Evolutionary conservation across 2,888 invertebrate species (phyloP).

Genomic region (Magallana nippona): DNA sequence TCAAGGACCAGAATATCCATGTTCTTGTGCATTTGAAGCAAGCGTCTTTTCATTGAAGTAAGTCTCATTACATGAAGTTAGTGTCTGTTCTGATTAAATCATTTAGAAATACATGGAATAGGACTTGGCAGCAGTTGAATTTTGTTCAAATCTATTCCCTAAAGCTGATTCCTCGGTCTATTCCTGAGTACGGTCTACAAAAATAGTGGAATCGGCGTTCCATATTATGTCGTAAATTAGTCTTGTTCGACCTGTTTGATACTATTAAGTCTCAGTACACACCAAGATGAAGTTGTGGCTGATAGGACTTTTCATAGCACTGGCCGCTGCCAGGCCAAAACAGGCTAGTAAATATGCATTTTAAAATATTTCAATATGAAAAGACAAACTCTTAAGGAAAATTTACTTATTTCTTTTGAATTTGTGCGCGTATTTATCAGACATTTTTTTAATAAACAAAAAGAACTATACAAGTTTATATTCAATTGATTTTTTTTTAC

Average conservation of each 20-base stretch:
- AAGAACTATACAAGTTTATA: neutral
- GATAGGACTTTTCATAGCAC: neutral
- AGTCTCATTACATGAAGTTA: no score
- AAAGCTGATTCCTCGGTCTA: no score
- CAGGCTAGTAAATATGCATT: conserved; percentile 22
- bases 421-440: neutral
- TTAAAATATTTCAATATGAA: neutral
- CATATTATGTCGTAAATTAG: neutral
- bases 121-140: no score
- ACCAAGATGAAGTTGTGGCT: conserved; percentile 34
- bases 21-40: no score
- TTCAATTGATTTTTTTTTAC: neutral
- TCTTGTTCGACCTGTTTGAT: neutral
- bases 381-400: no score
- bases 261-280: conserved; percentile 3
- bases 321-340: conserved; percentile 17
- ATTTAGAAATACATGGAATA: no score
- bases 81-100: no score
- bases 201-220: neutral
- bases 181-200: neutral
- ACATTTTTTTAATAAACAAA: neutral
- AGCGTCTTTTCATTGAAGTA: no score
- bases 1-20: no score
- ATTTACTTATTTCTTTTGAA: neutral
- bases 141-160: no score